Evolutionary conservation across 2,888 invertebrate species (phyloP).

Genomic region (Lypha dubia): DNA sequence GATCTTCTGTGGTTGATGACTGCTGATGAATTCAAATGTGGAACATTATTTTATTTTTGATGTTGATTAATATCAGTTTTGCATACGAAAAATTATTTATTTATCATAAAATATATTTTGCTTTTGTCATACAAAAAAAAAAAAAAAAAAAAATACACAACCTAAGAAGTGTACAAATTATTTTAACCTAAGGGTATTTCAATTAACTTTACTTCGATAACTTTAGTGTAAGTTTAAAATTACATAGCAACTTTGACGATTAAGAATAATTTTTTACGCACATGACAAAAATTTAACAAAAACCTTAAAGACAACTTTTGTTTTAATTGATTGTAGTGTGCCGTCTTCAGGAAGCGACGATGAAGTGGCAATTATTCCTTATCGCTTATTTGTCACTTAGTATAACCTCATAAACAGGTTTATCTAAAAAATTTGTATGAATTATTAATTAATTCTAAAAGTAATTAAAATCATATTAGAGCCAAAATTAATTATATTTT

Average conservation of each 20-base stretch:
- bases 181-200: conserved; percentile 22
- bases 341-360: conserved; percentile 1
- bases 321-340: conserved; percentile 38
- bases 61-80: background rate
- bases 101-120: background rate
- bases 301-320: background rate
- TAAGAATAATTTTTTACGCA: background rate
- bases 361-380: conserved; percentile 17
- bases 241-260: background rate
- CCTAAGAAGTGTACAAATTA: conserved; percentile 21
- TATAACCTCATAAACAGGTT: background rate
- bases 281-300: background rate
- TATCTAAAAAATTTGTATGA: background rate
- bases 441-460: conserved; percentile 20
- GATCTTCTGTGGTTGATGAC: background rate
- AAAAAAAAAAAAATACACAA: conserved; percentile 3
- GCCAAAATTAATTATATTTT: conserved; percentile 51
- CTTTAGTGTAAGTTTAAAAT: conserved; percentile 28
- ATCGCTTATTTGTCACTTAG: conserved; percentile 45
- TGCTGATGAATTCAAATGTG: too few species aligned
- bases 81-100: background rate
- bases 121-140: conserved; percentile 14
- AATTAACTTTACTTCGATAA: conserved; percentile 44
- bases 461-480: conserved; percentile 57
- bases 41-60: background rate